Evolutionary conservation across 2,113 vertebrate genomes (phyloP).

Genomic region (Microcebus murinus): DNA sequence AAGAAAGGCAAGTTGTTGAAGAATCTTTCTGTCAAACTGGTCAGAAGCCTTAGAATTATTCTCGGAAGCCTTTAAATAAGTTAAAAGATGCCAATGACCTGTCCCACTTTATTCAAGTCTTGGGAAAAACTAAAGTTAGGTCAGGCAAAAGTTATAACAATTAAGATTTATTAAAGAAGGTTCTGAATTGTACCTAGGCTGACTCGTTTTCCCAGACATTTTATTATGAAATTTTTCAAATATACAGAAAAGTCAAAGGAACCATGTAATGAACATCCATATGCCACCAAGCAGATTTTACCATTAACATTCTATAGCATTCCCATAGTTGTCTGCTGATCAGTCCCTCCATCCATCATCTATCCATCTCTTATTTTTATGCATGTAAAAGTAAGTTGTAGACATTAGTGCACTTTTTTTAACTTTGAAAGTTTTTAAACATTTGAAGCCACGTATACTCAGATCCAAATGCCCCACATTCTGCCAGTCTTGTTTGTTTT

Average conservation of each 20-base stretch:
- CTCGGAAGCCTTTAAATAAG: background rate
- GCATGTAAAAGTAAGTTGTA: background rate
- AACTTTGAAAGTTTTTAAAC: background rate
- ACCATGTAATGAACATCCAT: background rate
- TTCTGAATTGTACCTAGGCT: background rate
- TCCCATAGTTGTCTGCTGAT: background rate
- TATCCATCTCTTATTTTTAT: background rate
- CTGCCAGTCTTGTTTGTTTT: background rate
- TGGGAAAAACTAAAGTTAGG: background rate
- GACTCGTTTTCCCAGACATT: background rate
- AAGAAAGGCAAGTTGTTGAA: background rate
- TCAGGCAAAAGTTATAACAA: background rate
- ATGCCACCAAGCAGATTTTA: background rate
- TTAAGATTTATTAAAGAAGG: constrained; percentile 18
- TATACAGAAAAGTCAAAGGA: constrained; percentile 19
- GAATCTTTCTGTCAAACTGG: background rate
- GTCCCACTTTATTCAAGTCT: background rate
- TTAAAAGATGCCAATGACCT: background rate
- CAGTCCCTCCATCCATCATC: background rate
- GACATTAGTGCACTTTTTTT: background rate
- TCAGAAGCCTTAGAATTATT: constrained; percentile 18
- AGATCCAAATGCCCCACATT: background rate
- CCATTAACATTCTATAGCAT: background rate
- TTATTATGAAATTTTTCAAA: constrained; percentile 15
- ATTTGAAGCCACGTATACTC: background rate